Evolutionary conservation across 2,888 invertebrate genomes (phyloP).

Genomic region (Epistrophella euchroma): DNA sequence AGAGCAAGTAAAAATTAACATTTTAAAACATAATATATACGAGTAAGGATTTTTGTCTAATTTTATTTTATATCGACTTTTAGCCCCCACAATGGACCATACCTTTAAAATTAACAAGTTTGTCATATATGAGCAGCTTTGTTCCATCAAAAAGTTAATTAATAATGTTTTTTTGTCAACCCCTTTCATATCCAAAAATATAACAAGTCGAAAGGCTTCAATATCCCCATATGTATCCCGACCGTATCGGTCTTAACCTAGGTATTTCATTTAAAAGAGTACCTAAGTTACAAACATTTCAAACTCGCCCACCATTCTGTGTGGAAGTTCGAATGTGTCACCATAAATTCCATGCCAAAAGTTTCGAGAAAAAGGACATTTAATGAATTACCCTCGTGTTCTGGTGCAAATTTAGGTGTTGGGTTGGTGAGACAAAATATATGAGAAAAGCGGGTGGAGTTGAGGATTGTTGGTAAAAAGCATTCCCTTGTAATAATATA

Average conservation of each 20-base stretch:
- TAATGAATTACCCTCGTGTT: constrained; percentile 64
- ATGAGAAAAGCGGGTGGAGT: background rate
- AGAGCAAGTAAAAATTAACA: too few relatives aligned
- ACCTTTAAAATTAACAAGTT: background rate
- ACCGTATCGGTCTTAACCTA: constrained; percentile 49
- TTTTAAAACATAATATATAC: too few relatives aligned
- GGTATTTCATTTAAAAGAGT: constrained; percentile 6
- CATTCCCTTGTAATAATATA: constrained; percentile 42
- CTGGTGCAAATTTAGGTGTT: constrained; percentile 31
- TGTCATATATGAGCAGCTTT: background rate
- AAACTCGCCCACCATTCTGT: constrained; percentile 13
- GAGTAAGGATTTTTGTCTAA: too few relatives aligned
- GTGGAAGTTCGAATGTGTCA: constrained; percentile 61
- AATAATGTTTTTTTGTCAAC: background rate
- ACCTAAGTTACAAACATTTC: constrained; percentile 56
- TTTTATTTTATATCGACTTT: too few relatives aligned
- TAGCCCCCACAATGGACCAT: background rate
- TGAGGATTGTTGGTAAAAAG: background rate
- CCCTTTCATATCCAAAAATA: constrained; percentile 30
- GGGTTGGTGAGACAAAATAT: constrained; percentile 15
- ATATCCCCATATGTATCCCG: constrained; percentile 38
- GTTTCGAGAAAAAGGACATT: constrained; percentile 46
- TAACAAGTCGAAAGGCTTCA: constrained; percentile 58
- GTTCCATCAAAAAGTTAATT: background rate
- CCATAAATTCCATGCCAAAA: constrained; percentile 65